A percentile compares a stretch with the other conserved stretches of the same genome.
Conservation (phyloP, 2,888 invertebrate species). For the Diplazon laetatorius region DNA sequence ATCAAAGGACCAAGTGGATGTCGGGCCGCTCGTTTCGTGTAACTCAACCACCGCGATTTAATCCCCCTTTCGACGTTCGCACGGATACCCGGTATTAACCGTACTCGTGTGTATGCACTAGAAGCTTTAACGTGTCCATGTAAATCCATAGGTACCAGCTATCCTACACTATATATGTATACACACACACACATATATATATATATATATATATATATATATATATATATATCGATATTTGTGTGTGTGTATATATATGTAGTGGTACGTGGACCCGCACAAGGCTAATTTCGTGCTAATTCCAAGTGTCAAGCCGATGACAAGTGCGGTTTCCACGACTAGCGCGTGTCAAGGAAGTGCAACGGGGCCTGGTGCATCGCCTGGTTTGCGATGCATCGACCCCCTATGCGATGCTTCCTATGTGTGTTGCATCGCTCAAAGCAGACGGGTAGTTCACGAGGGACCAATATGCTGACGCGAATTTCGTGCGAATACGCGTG, state of each 20-base stretch:
- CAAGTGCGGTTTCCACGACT: conserved; percentile 56
- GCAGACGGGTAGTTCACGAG: conserved; percentile 28
- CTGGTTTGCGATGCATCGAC: conserved; percentile 37
- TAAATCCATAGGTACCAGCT: conserved; percentile 37
- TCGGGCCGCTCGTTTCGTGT: not conserved
- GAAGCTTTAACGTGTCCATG: conserved; percentile 21
- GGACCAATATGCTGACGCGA: conserved; percentile 5
- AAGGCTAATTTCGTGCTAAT: conserved; percentile 77
- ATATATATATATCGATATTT: conserved; percentile 14
- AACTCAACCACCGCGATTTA: conserved; percentile 16
- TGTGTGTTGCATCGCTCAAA: conserved; percentile 34
- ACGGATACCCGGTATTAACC: not conserved
- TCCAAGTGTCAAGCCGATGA: conserved; percentile 35
- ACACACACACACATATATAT: too few relatives aligned
- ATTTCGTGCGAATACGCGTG: not conserved
- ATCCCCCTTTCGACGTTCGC: conserved; percentile 10
- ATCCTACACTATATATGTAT: not conserved
- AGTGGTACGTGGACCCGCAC: conserved; percentile 48
- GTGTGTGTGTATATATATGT: conserved; percentile 23
- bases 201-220: too few relatives aligned
- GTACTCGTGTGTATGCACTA: conserved; percentile 24
- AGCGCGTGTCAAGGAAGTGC: conserved; percentile 74
- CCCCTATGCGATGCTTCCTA: conserved; percentile 10
- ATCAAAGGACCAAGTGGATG: not conserved
- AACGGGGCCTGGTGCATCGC: too few relatives aligned